A percentile compares a stretch with the other conserved stretches of the same genome.
These are phyloP conservation scores for Diadumene lineata DNA, from an alignment of 92 coral and sea anemone species.

Conservation along the genomic window DNA sequence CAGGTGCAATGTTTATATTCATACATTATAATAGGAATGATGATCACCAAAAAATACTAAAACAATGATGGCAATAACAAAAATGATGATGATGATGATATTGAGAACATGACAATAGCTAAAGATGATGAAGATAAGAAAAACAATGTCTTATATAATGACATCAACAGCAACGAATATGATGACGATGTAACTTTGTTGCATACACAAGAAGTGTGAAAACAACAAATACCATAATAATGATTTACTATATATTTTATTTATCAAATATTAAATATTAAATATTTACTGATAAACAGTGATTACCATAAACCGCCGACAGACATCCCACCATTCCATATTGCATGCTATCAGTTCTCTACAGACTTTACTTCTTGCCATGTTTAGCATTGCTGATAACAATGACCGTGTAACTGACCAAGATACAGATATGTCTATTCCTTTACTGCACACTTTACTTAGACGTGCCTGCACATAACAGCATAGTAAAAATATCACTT, in stretches of 20 bases:
- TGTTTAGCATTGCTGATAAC: slow-evolving; percentile 82
- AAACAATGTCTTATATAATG: not conserved
- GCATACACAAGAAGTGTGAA: too few species aligned
- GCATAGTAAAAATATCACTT: not conserved
- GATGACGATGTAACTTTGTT: not conserved
- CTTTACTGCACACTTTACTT: slow-evolving; percentile 51
- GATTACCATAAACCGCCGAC: slow-evolving; percentile 74
- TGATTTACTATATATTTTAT: not conserved
- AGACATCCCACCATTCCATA: slow-evolving; percentile 61
- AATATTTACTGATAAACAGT: too few species aligned
- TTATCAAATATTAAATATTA: not conserved
- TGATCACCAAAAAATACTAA: not conserved
- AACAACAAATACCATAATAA: not conserved
- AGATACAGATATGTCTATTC: slow-evolving; percentile 43
- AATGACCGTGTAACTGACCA: slow-evolving; percentile 80
- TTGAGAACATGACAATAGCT: not conserved
- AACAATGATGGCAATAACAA: not conserved
- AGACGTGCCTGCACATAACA: slow-evolving; percentile 45
- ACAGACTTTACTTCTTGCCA: slow-evolving; percentile 58
- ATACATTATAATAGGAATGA: not conserved
- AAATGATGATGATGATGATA: not conserved
- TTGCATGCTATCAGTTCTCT: slow-evolving; percentile 70
- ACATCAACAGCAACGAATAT: not conserved
- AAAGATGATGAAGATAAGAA: not conserved
- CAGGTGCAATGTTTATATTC: too few species aligned